phyloP scores from a whole-genome alignment of 2,113 vertebrate genomes.

The Romanogobio albipinnatus region DNA sequence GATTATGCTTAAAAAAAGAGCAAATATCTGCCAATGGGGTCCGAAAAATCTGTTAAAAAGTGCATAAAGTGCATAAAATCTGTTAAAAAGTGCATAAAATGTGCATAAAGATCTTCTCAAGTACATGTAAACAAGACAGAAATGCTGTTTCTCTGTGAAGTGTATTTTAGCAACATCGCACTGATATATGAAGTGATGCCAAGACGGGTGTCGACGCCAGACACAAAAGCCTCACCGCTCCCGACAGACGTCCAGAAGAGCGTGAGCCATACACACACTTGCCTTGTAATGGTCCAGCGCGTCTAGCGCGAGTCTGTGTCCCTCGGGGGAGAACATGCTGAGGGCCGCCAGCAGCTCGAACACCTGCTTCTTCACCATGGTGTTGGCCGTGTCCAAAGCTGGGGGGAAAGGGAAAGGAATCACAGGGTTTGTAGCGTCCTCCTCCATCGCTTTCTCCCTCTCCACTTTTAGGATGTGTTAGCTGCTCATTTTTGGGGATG shows the following conservation, averaged over 20 bases:
- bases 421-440: not conserved
- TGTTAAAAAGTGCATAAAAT: no score
- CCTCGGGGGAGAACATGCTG: conserved; percentile 90
- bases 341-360: conserved; percentile 95
- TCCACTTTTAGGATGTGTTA: not conserved
- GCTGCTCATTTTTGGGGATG: conserved; percentile 41
- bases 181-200: not conserved
- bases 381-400: conserved; percentile 96
- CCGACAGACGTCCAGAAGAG: not conserved
- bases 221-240: not conserved
- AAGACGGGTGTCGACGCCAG: no score
- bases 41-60: not conserved
- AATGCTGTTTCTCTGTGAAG: not conserved
- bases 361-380: conserved; percentile 98
- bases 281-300: conserved; percentile 97
- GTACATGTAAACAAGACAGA: not conserved
- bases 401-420: conserved; percentile 55
- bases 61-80: no score
- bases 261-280: conserved; percentile 55
- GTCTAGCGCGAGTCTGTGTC: conserved; percentile 87
- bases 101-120: no score
- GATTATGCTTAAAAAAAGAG: no score
- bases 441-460: not conserved
- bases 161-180: not conserved
- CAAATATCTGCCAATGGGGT: not conserved